A percentile compares a stretch with the other conserved stretches of the same genome.
Conservation (phyloP, 2,888 invertebrate genomes). For the Ectemnius lituratus region DNA sequence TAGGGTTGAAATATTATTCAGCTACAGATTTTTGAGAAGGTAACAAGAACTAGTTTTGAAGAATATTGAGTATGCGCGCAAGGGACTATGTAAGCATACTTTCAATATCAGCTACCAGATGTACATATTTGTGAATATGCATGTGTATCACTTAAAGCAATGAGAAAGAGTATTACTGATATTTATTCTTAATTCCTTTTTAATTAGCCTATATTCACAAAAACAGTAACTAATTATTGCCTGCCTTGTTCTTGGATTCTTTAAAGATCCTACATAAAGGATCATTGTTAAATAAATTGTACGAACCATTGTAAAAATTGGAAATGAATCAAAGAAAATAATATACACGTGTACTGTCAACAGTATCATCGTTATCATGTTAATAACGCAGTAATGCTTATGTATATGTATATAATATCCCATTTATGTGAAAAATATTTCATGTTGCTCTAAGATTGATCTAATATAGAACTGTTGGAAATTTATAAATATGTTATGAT, state of each 20-base stretch:
- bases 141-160: slow-evolving; percentile 43
- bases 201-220: slow-evolving; percentile 24
- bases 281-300: slow-evolving; percentile 50
- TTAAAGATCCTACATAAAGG: slow-evolving; percentile 46
- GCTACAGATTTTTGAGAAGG: slow-evolving; percentile 38
- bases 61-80: slow-evolving; percentile 32
- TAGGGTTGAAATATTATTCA: slow-evolving; percentile 24
- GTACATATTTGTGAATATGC: slow-evolving; percentile 54
- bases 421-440: slow-evolving; percentile 46
- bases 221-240: slow-evolving; percentile 33
- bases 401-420: slow-evolving; percentile 59
- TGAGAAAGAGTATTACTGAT: slow-evolving; percentile 27
- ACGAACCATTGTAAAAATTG: slow-evolving; percentile 35
- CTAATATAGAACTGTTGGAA: slow-evolving; percentile 53
- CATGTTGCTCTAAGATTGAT: slow-evolving; percentile 52
- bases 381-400: slow-evolving; percentile 49
- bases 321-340: slow-evolving; percentile 38
- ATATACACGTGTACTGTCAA: slow-evolving; percentile 40
- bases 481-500: slow-evolving; percentile 59
- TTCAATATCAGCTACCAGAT: slow-evolving; percentile 51
- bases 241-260: slow-evolving; percentile 46
- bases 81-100: slow-evolving; percentile 28
- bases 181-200: slow-evolving; percentile 29
- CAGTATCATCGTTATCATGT: slow-evolving; percentile 45
- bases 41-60: slow-evolving; percentile 29